phyloP scores from a whole-genome alignment of 1,140 invertebrate species.

The Drosophila sproati region DNA sequence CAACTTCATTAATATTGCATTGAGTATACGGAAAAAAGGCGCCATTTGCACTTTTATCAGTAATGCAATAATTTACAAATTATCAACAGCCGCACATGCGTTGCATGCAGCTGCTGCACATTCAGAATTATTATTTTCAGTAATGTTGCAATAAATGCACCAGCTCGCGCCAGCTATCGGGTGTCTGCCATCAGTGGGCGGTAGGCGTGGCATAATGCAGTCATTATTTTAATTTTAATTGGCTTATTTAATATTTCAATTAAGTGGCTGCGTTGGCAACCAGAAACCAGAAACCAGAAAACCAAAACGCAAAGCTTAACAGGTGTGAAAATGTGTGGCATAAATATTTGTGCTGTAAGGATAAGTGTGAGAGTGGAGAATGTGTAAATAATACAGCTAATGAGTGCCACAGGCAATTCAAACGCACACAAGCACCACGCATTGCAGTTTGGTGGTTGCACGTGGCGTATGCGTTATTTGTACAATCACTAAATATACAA shows the following conservation, averaged over 20 bases:
- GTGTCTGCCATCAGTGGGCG: slow-evolving; percentile 39
- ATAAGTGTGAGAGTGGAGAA: neutral
- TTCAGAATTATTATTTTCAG: slow-evolving; percentile 33
- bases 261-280: slow-evolving; percentile 27
- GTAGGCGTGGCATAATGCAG: slow-evolving; percentile 37
- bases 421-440: neutral
- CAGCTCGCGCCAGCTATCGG: slow-evolving; percentile 13
- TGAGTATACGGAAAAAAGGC: neutral
- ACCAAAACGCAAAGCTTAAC: slow-evolving; percentile 24
- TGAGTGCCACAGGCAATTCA: slow-evolving; percentile 31
- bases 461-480: slow-evolving; percentile 36
- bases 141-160: slow-evolving; percentile 40
- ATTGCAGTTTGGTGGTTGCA: slow-evolving; percentile 33
- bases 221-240: slow-evolving; percentile 60
- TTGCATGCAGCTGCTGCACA: slow-evolving; percentile 7
- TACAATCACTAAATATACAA: neutral
- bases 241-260: slow-evolving; percentile 62
- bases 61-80: slow-evolving; percentile 54
- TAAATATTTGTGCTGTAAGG: slow-evolving; percentile 21
- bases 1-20: slow-evolving; percentile 32
- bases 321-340: slow-evolving; percentile 47
- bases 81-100: slow-evolving; percentile 35
- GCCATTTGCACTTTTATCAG: slow-evolving; percentile 27
- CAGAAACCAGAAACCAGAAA: slow-evolving; percentile 22
- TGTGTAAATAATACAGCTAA: slow-evolving; percentile 28